Evolutionary conservation across 2,797 vertebrate species (phyloP).

Genomic region (Lagodon rhomboides): DNA sequence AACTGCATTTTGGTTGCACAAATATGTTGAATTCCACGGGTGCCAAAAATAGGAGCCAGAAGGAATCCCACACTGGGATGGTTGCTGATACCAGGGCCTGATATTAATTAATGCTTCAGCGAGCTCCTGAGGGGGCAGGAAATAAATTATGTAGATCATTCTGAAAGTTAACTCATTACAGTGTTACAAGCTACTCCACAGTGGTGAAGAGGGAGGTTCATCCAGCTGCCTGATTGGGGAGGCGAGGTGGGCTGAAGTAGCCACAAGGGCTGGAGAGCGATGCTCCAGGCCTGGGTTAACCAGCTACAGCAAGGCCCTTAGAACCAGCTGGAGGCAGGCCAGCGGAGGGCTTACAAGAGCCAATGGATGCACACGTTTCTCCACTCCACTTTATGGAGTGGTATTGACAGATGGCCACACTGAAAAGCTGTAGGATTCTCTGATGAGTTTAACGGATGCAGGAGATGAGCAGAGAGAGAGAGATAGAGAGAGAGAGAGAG

Average conservation of each 20-base stretch:
- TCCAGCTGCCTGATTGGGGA: slow-evolving; percentile 71
- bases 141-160: slow-evolving; percentile 84
- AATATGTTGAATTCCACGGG: slow-evolving; percentile 75
- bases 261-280: slow-evolving; percentile 64
- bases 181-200: slow-evolving; percentile 75
- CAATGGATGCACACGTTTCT: slow-evolving; percentile 65
- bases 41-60: slow-evolving; percentile 79
- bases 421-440: slow-evolving; percentile 79
- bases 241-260: slow-evolving; percentile 68
- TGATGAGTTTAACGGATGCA: slow-evolving; percentile 70
- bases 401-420: slow-evolving; percentile 83
- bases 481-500: neutral
- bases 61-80: slow-evolving; percentile 81
- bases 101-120: slow-evolving; percentile 85
- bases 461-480: slow-evolving; percentile 47
- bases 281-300: slow-evolving; percentile 69
- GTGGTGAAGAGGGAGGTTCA: slow-evolving; percentile 70
- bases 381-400: slow-evolving; percentile 78
- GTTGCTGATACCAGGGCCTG: slow-evolving; percentile 74
- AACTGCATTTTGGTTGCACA: slow-evolving; percentile 68
- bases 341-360: slow-evolving; percentile 67
- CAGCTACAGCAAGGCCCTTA: slow-evolving; percentile 59
- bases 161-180: slow-evolving; percentile 84
- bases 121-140: slow-evolving; percentile 75
- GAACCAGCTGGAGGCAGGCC: slow-evolving; percentile 77